Evolutionary conservation across 2,888 invertebrate genomes (phyloP), one percentile per base, ranked within the genome.

Genomic region (Tineola bisselliella): DNA sequence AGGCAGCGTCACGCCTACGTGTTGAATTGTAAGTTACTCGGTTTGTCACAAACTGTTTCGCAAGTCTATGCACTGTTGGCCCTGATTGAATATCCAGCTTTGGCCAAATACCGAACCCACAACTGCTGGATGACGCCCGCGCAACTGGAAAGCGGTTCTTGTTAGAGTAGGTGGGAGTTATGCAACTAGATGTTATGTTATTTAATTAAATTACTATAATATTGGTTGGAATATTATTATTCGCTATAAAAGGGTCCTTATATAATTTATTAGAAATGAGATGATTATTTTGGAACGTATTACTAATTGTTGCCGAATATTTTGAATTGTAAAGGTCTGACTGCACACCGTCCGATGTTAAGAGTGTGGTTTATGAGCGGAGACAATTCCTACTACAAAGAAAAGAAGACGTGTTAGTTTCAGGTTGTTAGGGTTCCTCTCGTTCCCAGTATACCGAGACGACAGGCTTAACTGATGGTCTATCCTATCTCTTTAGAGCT

Each of bases 1-100:
- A 75, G 77, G 75, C 63, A n/a, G n/a, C 66, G 72, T 64, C 59
- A 70, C 77, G 74, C 79, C 80, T 77, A 81, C 81, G 74, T 61
- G 48, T 33, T 75, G 54, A 25, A 18, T 54, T 54, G 54, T 25
- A 12, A 25, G 19, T 48, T 66, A 70, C 70, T 72, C 67, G 71
- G 69, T 71, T 69, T 64, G 72, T 72, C 65, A 68, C 68, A 17
- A 18, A 63, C 38, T 63, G 73, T 86, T 81, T 82, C 81, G 78
- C 79, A 84, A 84, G 69, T 67, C 69, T 70, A 69, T 72, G 72
- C 73, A 72, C 73, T 12, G 33, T 33, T 68, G 67, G 65, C 66
- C 63, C 61, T 61, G 63, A 66, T 69, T 68, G 73, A 25, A 13
- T 33, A 58, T 58, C 58, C 33, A 58, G 33, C 33, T 58, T 58